phyloP scores from a whole-genome alignment of 2,888 invertebrate genomes.

The Eupeodes luniger region DNA sequence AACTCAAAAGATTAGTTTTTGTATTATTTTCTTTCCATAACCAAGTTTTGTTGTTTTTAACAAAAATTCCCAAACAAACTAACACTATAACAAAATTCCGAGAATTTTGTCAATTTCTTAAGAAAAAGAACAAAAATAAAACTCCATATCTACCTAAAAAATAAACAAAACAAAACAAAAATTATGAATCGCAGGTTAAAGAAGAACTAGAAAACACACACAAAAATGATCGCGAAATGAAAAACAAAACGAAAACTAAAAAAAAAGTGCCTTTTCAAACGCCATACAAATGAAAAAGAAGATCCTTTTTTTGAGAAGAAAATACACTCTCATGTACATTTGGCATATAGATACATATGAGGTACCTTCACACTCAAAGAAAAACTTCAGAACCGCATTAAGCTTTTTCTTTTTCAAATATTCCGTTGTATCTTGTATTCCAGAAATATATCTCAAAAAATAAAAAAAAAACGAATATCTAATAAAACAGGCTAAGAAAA shows the following conservation, averaged over 20 bases:
- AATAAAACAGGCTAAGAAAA: conserved; percentile 45
- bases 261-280: conserved; percentile 18
- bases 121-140: conserved; percentile 31
- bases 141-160: not conserved
- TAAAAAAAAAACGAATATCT: not conserved
- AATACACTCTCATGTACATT: not conserved
- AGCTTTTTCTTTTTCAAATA: not conserved
- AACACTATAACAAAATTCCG: conserved; percentile 67
- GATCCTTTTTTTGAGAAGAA: conserved; percentile 24
- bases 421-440: conserved; percentile 43
- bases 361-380: not conserved
- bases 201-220: conserved; percentile 7
- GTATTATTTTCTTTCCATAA: conserved; percentile 4
- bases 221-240: conserved; percentile 2
- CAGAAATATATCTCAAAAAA: conserved; percentile 27
- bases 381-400: not conserved
- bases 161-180: not conserved
- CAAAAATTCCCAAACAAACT: conserved; percentile 59
- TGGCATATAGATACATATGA: not conserved
- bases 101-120: conserved; percentile 68
- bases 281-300: not conserved
- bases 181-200: conserved; percentile 33
- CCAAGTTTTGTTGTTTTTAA: conserved; percentile 32
- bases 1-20: conserved; percentile 33
- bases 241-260: conserved; percentile 11